These are phyloP conservation scores for Dasysyrphus albostriatus DNA, from an alignment of 2,888 invertebrate genomes.

Conservation along the genomic window DNA sequence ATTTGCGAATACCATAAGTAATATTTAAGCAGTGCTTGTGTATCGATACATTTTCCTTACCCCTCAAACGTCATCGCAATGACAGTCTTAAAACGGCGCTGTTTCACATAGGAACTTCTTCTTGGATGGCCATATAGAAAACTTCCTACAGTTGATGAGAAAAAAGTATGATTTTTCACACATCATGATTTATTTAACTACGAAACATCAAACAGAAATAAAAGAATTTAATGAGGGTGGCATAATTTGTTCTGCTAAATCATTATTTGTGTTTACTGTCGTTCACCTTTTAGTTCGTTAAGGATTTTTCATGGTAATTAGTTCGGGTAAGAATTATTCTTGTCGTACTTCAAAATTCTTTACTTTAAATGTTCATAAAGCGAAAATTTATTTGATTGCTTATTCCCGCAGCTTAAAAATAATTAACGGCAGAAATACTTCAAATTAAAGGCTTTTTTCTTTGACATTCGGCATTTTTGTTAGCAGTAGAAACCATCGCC, in stretches of 20 bases:
- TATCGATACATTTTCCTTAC: too few species aligned
- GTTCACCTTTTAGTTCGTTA: neutral
- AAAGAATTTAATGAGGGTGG: slow-evolving; percentile 9
- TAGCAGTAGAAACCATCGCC: too few species aligned
- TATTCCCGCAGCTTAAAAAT: neutral
- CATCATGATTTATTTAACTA: neutral
- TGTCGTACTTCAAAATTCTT: neutral
- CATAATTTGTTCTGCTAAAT: slow-evolving; percentile 6
- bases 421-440: neutral
- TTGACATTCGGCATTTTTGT: too few species aligned
- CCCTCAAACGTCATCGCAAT: too few species aligned
- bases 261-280: neutral
- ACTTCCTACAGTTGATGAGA: neutral
- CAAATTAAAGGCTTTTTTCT: neutral
- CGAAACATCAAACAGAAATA: neutral
- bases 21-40: too few species aligned
- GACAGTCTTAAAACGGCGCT: too few species aligned
- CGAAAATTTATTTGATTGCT: neutral
- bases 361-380: neutral
- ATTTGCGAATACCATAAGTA: too few species aligned
- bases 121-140: neutral
- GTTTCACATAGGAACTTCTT: too few species aligned
- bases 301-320: neutral
- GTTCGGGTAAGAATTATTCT: neutral
- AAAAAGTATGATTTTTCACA: neutral